These are phyloP conservation scores for Agrilus planipennis DNA, from an alignment of 1,140 invertebrate genomes.

Conservation along the genomic window DNA sequence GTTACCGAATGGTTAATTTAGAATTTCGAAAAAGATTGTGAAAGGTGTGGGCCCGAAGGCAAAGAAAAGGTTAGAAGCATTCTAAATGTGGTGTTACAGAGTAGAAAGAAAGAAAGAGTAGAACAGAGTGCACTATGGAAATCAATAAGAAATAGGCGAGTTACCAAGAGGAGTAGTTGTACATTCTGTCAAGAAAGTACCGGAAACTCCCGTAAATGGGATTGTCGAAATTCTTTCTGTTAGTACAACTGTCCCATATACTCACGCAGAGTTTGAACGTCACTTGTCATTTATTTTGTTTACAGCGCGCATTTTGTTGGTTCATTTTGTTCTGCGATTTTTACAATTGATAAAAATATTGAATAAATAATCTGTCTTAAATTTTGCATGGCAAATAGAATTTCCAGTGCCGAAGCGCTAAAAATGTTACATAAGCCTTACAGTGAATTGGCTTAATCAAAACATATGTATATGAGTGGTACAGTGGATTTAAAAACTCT, in stretches of 20 bases:
- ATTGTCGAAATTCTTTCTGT: too few relatives aligned
- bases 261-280: not conserved
- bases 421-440: conserved; percentile 16
- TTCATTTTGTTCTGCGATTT: conserved; percentile 12
- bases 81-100: too few relatives aligned
- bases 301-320: not conserved
- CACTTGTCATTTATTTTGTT: not conserved
- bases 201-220: too few relatives aligned
- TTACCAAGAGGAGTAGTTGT: too few relatives aligned
- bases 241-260: not conserved
- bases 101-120: too few relatives aligned
- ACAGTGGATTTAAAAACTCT: conserved; percentile 14
- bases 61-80: too few relatives aligned
- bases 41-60: too few relatives aligned
- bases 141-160: too few relatives aligned
- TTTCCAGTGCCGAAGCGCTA: conserved; percentile 13
- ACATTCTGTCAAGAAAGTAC: too few relatives aligned
- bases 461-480: conserved; percentile 19
- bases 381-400: conserved; percentile 17
- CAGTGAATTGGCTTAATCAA: conserved; percentile 12
- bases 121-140: too few relatives aligned
- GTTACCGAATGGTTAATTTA: too few relatives aligned
- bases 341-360: conserved; percentile 15
- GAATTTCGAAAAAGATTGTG: too few relatives aligned
- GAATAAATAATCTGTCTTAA: conserved; percentile 20